phyloP scores from a whole-genome alignment of 2,113 vertebrate genomes.

The Pterophyllum scalare region DNA sequence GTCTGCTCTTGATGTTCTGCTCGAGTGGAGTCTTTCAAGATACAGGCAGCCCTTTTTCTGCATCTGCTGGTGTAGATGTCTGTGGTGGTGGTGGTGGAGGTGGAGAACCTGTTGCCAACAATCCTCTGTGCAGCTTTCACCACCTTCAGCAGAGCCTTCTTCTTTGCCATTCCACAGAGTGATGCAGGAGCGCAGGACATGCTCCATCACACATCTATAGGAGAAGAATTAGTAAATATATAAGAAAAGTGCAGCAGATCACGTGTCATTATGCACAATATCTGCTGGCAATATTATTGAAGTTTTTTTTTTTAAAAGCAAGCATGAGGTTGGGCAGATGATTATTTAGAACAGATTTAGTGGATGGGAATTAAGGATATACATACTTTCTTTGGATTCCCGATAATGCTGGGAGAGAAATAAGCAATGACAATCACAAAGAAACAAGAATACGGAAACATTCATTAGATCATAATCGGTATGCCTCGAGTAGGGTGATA shows the following conservation, averaged over 20 bases:
- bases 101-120: not conserved
- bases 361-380: no score
- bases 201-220: not conserved
- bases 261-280: not conserved
- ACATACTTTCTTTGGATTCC: no score
- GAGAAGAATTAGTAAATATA: not conserved
- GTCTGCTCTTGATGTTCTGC: not conserved
- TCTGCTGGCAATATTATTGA: not conserved
- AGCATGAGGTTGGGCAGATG: no score
- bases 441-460: no score
- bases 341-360: no score
- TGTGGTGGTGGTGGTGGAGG: not conserved
- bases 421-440: no score
- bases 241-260: not conserved
- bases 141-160: not conserved
- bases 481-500: no score
- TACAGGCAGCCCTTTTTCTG: not conserved
- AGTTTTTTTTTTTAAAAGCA: no score
- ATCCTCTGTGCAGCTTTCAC: not conserved
- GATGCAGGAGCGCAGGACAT: not conserved
- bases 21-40: not conserved
- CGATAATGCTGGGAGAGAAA: no score
- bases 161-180: not conserved
- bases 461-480: no score
- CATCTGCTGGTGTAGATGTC: not conserved